phyloP scores from a whole-genome alignment of 1,140 invertebrate genomes.

The Brachystomella parvula region DNA sequence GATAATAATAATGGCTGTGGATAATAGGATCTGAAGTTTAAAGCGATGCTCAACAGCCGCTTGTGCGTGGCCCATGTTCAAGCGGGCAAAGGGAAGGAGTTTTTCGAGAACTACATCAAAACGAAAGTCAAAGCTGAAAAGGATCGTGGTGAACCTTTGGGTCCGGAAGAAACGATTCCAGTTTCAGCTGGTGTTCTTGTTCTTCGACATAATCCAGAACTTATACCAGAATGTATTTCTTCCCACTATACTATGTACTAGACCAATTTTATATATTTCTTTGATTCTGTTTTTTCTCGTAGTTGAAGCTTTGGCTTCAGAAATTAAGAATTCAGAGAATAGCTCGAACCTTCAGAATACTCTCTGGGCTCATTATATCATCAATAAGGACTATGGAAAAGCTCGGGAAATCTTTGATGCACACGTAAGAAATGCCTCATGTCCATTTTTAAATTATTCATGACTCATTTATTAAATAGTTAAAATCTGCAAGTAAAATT shows the following conservation, averaged over 20 bases:
- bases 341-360: slow-evolving; percentile 53
- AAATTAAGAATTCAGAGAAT: slow-evolving; percentile 51
- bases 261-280: background rate
- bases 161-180: slow-evolving; percentile 43
- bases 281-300: slow-evolving; percentile 35
- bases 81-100: slow-evolving; percentile 48
- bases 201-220: slow-evolving; percentile 47
- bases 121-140: slow-evolving; percentile 47
- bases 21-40: slow-evolving; percentile 45
- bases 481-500: too few species aligned
- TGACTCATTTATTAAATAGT: too few species aligned
- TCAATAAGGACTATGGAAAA: slow-evolving; percentile 50
- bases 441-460: too few species aligned
- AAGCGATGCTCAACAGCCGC: slow-evolving; percentile 51
- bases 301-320: slow-evolving; percentile 54
- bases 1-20: slow-evolving; percentile 14
- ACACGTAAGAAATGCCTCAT: too few species aligned
- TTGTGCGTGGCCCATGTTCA: slow-evolving; percentile 50
- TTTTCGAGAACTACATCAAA: slow-evolving; percentile 46
- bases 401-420: too few species aligned
- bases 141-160: slow-evolving; percentile 25
- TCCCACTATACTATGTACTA: slow-evolving; percentile 9
- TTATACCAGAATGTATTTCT: slow-evolving; percentile 49
- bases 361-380: slow-evolving; percentile 59
- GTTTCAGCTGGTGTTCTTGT: slow-evolving; percentile 50